phyloP scores from a whole-genome alignment of 2,797 vertebrate species.

The Mergus octosetaceus region DNA sequence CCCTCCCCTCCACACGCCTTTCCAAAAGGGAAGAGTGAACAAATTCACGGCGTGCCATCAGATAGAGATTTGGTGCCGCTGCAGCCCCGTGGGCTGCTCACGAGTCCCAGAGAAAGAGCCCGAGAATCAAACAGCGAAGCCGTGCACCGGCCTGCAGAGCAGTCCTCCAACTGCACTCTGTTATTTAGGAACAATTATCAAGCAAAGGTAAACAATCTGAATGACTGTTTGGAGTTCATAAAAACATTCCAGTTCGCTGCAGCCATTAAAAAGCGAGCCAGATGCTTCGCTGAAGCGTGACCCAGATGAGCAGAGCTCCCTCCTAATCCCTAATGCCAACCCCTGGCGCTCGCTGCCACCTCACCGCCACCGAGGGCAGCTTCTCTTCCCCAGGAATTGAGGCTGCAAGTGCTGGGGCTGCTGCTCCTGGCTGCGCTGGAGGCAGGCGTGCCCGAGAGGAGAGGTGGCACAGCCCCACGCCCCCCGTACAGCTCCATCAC shows the following conservation, averaged over 20 bases:
- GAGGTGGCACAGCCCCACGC: neutral
- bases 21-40: neutral
- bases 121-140: neutral
- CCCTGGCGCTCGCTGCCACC: rapidly evolving
- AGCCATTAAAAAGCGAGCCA: neutral
- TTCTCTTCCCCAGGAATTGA: neutral
- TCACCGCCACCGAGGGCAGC: neutral
- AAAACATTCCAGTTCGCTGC: neutral
- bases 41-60: neutral
- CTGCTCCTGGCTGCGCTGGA: neutral
- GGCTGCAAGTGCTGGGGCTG: neutral
- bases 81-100: neutral
- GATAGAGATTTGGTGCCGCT: neutral
- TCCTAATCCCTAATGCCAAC: rapidly evolving
- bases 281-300: neutral
- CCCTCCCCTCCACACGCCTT: neutral
- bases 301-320: neutral
- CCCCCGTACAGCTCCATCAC: rapidly evolving
- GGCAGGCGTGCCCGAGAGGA: neutral
- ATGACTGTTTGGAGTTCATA: neutral
- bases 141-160: neutral
- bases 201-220: neutral
- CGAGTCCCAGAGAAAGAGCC: neutral
- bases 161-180: neutral
- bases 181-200: neutral